A percentile compares a stretch with the other conserved stretches of the same genome.
Evolutionary conservation across 2,797 vertebrate species (phyloP).

Genomic region (Pantherophis vulpinus): DNA sequence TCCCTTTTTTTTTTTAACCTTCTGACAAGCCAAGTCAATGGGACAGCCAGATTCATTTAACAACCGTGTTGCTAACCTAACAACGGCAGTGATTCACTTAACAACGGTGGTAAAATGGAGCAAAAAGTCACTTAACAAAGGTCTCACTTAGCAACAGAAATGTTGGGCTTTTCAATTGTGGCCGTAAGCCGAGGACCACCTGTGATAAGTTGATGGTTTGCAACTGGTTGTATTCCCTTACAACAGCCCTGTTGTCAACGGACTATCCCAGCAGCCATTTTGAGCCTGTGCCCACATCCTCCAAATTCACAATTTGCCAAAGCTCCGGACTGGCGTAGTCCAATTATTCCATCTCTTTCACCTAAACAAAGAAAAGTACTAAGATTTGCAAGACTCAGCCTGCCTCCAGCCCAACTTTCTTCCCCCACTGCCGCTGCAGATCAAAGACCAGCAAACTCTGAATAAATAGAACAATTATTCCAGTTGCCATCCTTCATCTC

Average conservation of each 20-base stretch:
- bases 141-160: too few species aligned
- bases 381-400: background rate
- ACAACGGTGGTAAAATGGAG: too few species aligned
- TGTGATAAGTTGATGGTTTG: background rate
- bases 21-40: too few species aligned
- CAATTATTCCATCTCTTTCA: background rate
- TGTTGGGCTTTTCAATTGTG: too few species aligned
- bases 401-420: too few species aligned
- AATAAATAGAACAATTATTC: fast-evolving
- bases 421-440: background rate
- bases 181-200: too few species aligned
- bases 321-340: background rate
- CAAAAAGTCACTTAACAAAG: too few species aligned
- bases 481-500: background rate
- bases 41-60: too few species aligned
- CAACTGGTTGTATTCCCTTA: background rate
- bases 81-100: too few species aligned
- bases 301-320: background rate
- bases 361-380: background rate
- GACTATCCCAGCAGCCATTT: background rate
- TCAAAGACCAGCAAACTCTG: background rate
- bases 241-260: background rate
- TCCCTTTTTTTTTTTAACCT: too few species aligned
- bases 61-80: too few species aligned
- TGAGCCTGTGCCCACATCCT: background rate